These are phyloP conservation scores for Phrynosoma blainvillii DNA, from an alignment of 2,113 vertebrate species.

Conservation along the genomic window DNA sequence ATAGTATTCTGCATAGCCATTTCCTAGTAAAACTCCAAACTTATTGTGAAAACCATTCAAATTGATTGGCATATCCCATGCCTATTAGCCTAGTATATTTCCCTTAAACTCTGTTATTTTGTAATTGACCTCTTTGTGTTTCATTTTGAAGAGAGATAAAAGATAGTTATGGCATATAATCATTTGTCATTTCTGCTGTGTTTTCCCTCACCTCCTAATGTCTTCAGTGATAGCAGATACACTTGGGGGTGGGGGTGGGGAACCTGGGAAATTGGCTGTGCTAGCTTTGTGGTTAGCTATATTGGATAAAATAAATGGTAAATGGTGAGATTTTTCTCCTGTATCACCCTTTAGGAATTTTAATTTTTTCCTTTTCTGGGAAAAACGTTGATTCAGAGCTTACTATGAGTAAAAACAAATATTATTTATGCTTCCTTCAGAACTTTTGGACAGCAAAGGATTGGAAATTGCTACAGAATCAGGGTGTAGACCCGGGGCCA, in stretches of 20 bases:
- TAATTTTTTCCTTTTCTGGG: too few species aligned
- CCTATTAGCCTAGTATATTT: not conserved
- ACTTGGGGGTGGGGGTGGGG: constrained; percentile 36
- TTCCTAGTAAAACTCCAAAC: not conserved
- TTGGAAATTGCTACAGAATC: constrained; percentile 1
- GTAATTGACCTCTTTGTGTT: not conserved
- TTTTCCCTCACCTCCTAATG: constrained; percentile 35
- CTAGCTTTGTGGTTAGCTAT: constrained; percentile 9
- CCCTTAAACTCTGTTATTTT: not conserved
- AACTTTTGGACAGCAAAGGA: not conserved
- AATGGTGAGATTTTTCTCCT: not conserved
- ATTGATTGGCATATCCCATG: not conserved
- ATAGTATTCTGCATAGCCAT: not conserved
- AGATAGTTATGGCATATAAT: not conserved
- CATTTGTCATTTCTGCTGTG: not conserved
- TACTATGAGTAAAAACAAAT: not conserved
- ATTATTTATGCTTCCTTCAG: not conserved
- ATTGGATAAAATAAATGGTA: not conserved
- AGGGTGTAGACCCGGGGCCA: not conserved
- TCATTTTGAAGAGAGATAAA: not conserved
- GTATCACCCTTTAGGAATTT: too few species aligned
- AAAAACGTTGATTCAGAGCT: not conserved
- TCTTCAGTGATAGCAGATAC: not conserved
- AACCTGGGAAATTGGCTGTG: not conserved
- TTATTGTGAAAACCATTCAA: not conserved